phyloP scores from a whole-genome alignment of 2,797 vertebrate species.

The Gymnocypris eckloni region DNA sequence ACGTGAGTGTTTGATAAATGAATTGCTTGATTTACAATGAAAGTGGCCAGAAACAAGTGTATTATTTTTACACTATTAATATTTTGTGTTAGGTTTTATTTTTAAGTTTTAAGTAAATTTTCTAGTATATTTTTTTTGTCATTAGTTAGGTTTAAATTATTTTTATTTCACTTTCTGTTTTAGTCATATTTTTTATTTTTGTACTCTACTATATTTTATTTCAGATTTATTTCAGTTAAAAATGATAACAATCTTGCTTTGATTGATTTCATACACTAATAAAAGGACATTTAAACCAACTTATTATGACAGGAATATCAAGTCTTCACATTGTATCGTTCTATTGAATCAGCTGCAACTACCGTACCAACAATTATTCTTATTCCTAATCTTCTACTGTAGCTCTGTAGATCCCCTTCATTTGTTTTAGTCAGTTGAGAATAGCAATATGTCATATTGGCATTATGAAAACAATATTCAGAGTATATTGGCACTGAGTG shows the following conservation, averaged over 20 bases:
- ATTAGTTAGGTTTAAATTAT: neutral
- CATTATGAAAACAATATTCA: constrained; percentile 36
- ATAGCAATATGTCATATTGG: constrained; percentile 42
- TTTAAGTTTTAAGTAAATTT: neutral
- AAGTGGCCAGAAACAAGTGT: neutral
- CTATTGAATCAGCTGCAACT: neutral
- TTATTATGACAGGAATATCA: neutral
- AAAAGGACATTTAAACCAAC: neutral
- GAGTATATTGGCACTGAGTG: constrained; percentile 27
- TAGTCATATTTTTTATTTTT: neutral
- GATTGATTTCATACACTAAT: neutral
- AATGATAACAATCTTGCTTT: neutral
- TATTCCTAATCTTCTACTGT: neutral
- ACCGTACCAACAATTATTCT: constrained; percentile 20
- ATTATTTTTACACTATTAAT: neutral
- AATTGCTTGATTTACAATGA: constrained; percentile 3
- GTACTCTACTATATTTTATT: neutral
- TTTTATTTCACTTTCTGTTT: neutral
- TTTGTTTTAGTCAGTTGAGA: constrained; percentile 25
- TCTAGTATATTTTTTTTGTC: neutral
- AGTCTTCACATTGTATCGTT: neutral
- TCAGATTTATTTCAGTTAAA: neutral
- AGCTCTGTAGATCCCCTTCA: neutral
- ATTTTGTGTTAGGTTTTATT: neutral
- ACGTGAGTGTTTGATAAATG: constrained; percentile 74